Percentiles rank a stretch among this genome's conserved stretches.
phyloP scores from a whole-genome alignment of 2,888 invertebrate genomes.

The Drosophila anceps region DNA sequence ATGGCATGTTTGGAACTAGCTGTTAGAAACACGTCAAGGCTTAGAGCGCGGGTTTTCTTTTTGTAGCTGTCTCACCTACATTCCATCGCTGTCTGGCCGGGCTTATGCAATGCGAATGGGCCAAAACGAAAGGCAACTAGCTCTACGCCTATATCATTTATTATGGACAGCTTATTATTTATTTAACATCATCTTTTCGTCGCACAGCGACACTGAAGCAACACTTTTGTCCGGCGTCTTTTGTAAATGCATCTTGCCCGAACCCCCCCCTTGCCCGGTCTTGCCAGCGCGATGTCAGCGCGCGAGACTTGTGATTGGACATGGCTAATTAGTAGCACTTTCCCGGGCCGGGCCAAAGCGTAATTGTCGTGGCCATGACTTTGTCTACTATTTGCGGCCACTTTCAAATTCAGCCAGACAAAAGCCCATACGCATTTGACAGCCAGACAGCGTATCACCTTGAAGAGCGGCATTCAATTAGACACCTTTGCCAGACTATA shows the following conservation, averaged over 20 bases:
- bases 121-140: conserved; percentile 29
- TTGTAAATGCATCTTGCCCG: conserved; percentile 26
- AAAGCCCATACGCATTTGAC: conserved; percentile 3
- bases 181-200: conserved; percentile 58
- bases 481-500: conserved; percentile 6
- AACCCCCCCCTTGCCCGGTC: too few relatives aligned
- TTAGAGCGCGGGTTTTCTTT: not conserved
- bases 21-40: not conserved
- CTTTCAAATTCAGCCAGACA: conserved; percentile 42
- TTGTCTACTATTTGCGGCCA: conserved; percentile 54
- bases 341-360: conserved; percentile 36
- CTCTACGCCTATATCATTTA: conserved; percentile 31
- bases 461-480: conserved; percentile 2
- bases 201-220: conserved; percentile 41
- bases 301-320: conserved; percentile 38
- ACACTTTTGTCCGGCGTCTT: conserved; percentile 43
- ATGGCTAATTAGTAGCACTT: conserved; percentile 62
- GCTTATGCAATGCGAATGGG: conserved; percentile 48
- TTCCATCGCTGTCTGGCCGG: conserved; percentile 25
- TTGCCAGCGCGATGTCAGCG: not conserved
- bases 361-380: conserved; percentile 63
- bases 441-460: conserved; percentile 13
- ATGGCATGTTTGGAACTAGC: not conserved
- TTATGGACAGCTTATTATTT: conserved; percentile 47
- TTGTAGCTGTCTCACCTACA: conserved; percentile 29